These are phyloP conservation scores for Puntigrus tetrazona DNA, from an alignment of 2,113 vertebrate species.

Conservation along the genomic window DNA sequence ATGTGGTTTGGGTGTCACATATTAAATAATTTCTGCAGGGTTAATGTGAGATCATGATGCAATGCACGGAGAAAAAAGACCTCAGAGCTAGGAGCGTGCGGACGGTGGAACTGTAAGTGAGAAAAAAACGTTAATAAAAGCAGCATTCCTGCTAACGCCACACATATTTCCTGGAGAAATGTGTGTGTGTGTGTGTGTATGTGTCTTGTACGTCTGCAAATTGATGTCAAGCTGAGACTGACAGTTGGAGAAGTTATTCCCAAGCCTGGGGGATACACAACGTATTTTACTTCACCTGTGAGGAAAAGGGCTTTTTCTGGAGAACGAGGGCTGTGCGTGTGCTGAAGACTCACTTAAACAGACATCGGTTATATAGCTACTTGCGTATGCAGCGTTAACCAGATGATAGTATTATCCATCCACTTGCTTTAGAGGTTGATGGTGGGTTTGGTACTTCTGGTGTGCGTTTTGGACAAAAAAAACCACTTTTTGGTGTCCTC, in stretches of 20 bases:
- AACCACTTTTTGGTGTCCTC: too few relatives aligned
- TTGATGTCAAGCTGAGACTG: conserved; percentile 50
- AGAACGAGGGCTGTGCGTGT: not conserved
- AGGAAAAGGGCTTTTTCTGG: conserved; percentile 17
- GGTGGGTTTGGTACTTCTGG: too few relatives aligned
- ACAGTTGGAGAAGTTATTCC: conserved; percentile 52
- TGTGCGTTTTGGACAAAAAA: too few relatives aligned
- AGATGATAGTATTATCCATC: too few relatives aligned
- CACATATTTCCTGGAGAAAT: conserved; percentile 33
- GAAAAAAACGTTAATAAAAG: not conserved
- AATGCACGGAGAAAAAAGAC: conserved; percentile 7
- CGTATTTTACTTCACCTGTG: conserved; percentile 27
- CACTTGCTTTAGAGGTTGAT: too few relatives aligned
- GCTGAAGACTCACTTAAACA: conserved; percentile 48
- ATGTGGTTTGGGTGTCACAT: not conserved
- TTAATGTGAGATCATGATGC: conserved; percentile 32
- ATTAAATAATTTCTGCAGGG: conserved; percentile 7
- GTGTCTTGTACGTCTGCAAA: conserved; percentile 43
- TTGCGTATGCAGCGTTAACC: too few relatives aligned
- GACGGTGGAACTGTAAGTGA: not conserved
- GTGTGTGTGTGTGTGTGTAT: conserved; percentile 38
- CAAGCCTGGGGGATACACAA: conserved; percentile 46
- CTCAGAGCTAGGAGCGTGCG: not conserved
- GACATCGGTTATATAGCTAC: conserved; percentile 49
- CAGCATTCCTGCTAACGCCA: conserved; percentile 35